These are phyloP conservation scores for Coptotermes formosanus DNA, from an alignment of 1,140 invertebrate species.

Conservation along the genomic window DNA sequence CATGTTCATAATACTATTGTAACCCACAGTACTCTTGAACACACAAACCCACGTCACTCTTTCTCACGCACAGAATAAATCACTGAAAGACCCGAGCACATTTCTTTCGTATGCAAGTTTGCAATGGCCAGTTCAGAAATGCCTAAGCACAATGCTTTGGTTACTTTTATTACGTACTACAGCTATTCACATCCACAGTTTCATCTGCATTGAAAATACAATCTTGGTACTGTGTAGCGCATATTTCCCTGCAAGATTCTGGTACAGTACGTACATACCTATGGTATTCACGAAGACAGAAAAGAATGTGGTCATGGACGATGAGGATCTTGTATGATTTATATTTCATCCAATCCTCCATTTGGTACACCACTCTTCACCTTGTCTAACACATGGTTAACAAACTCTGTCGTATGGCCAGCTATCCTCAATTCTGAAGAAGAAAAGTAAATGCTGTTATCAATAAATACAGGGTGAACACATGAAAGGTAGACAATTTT, in stretches of 20 bases:
- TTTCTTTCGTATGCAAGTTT: not conserved
- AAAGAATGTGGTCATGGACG: not conserved
- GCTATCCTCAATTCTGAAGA: constrained; percentile 71
- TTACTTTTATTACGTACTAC: not conserved
- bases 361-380: constrained; percentile 63
- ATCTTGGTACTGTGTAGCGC: not conserved
- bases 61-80: too few relatives aligned
- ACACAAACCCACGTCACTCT: too few relatives aligned
- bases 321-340: constrained; percentile 31
- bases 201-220: not conserved
- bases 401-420: constrained; percentile 80
- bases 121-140: not conserved
- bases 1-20: too few relatives aligned
- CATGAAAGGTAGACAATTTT: not conserved
- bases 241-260: not conserved
- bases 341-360: constrained; percentile 65
- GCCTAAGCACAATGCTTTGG: not conserved
- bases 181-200: not conserved
- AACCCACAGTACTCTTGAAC: too few relatives aligned
- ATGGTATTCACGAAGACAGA: not conserved
- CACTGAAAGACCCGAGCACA: too few relatives aligned
- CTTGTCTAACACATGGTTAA: constrained; percentile 80
- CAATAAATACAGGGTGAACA: not conserved
- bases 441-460: not conserved
- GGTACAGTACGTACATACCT: constrained; percentile 9